Evolutionary conservation across 92 coral and sea anemone species (phyloP).

Genomic region (Paragorgia papillata): DNA sequence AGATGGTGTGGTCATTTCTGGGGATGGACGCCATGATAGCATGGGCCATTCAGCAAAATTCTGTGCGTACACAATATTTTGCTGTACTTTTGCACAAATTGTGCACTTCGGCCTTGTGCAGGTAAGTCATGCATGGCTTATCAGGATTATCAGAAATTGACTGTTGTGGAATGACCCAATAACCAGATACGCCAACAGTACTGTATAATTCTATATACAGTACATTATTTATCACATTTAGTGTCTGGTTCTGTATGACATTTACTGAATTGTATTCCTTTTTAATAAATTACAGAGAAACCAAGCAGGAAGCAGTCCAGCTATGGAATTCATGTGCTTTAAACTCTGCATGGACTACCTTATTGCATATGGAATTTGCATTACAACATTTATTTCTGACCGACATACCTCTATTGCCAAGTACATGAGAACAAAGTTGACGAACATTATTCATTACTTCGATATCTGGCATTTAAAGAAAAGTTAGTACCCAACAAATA

Average conservation of each 20-base stretch:
- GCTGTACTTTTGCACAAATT: constrained; percentile 10
- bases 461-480: constrained; percentile 52
- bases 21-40: constrained; percentile 47
- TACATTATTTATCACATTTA: too few species aligned
- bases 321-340: constrained; percentile 47
- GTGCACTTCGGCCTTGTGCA: constrained; percentile 26
- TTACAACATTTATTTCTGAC: constrained; percentile 50
- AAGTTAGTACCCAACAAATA: constrained; percentile 28
- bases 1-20: constrained; percentile 18
- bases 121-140: not conserved
- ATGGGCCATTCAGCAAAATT: constrained; percentile 40
- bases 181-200: too few species aligned
- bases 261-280: not conserved
- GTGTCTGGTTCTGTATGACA: not conserved
- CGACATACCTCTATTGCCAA: constrained; percentile 40
- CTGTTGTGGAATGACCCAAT: not conserved
- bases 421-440: constrained; percentile 13
- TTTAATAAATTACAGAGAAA: constrained; percentile 16
- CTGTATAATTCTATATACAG: too few species aligned
- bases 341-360: constrained; percentile 34
- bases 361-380: constrained; percentile 15
- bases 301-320: constrained; percentile 37
- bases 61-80: constrained; percentile 20
- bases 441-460: constrained; percentile 19
- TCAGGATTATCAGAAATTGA: not conserved